These are phyloP conservation scores for Idaea straminata DNA, from an alignment of 2,888 invertebrate genomes.

Conservation along the genomic window DNA sequence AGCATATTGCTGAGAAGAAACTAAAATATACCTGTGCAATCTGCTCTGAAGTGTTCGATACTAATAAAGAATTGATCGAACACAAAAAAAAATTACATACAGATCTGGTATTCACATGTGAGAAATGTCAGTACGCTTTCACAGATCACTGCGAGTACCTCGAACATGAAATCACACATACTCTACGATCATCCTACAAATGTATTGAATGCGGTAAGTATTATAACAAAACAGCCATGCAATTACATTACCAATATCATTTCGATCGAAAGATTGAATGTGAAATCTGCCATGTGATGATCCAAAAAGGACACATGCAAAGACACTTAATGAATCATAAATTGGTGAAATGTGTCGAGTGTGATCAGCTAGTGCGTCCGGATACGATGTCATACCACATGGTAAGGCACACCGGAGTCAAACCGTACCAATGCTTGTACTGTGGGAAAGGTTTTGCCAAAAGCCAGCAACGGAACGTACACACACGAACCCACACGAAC, in stretches of 20 bases:
- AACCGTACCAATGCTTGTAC: background rate
- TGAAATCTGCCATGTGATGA: background rate
- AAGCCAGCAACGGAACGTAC: background rate
- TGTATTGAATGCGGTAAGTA: background rate
- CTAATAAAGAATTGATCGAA: conserved; percentile 30
- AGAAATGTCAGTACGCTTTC: background rate
- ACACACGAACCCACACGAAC: background rate
- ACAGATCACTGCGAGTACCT: background rate
- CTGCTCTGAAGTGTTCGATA: conserved; percentile 29
- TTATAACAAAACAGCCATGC: background rate
- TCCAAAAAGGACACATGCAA: background rate
- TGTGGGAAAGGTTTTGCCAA: background rate
- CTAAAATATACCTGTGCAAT: conserved; percentile 29
- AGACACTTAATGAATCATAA: background rate
- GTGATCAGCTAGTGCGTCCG: background rate
- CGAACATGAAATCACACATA: background rate
- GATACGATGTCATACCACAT: background rate
- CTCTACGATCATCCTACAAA: background rate
- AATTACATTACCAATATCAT: background rate
- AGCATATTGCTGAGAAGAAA: conserved; percentile 6
- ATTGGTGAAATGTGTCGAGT: background rate
- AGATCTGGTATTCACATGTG: background rate
- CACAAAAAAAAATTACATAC: conserved; percentile 33
- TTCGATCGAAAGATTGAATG: background rate
- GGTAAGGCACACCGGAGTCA: background rate